Evolutionary conservation across 1,140 invertebrate species (phyloP).

Genomic region (Bemisia tabaci): DNA sequence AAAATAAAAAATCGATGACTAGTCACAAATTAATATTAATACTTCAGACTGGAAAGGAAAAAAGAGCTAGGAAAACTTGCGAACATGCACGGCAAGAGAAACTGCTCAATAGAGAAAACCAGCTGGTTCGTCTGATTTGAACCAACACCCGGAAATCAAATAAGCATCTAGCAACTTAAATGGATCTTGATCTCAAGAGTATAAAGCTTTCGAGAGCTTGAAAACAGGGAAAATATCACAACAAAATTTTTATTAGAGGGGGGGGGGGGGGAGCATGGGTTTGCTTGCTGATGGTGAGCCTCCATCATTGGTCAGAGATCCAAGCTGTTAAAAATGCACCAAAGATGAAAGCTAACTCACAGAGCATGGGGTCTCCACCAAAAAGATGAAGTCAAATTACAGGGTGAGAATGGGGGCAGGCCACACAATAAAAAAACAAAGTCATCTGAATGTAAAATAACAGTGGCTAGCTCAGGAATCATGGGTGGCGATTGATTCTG

Average conservation of each 20-base stretch:
- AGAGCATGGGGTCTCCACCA: neutral
- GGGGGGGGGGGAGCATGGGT: neutral
- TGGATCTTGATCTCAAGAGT: neutral
- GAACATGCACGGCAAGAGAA: neutral
- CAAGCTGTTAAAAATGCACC: neutral
- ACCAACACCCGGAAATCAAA: neutral
- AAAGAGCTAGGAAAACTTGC: neutral
- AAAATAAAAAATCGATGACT: neutral
- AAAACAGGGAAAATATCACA: neutral
- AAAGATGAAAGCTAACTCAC: neutral
- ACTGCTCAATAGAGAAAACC: neutral
- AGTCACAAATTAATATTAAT: neutral
- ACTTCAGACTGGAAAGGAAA: neutral
- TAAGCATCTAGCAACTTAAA: neutral
- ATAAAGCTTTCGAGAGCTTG: neutral
- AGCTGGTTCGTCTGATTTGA: neutral
- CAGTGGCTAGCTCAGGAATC: neutral
- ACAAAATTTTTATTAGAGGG: neutral
- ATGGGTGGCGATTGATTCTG: neutral
- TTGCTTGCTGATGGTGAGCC: neutral
- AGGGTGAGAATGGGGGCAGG: neutral
- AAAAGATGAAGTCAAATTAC: neutral
- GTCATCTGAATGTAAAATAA: neutral
- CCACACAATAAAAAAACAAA: neutral
- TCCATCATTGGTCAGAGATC: neutral